Base-by-base conservation (phyloP, 2,888 invertebrate genomes). In the Sclerodermus sp. region DNA sequence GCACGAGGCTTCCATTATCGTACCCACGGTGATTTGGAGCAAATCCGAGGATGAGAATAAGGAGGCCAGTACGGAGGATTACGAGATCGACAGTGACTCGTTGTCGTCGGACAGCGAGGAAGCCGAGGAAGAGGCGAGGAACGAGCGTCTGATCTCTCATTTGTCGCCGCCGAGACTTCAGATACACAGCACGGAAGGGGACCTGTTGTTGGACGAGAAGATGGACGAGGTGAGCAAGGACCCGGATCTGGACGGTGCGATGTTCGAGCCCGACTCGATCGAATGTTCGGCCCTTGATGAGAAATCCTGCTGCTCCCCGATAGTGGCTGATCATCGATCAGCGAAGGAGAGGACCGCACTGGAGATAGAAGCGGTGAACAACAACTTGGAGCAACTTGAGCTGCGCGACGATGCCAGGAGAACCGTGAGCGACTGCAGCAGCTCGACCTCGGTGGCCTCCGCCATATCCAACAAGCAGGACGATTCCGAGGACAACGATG, bases 181-280 rank as follows among this genome's bases (percentile, higher is more conserved):
- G 75, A 85, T 90, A 9, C 88, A 88, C 69, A 86, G 88, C 60
- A 87, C 84, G 43, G 85, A 85, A 34, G 89, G 88, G 0, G 85
- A 87, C 56, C 73, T 88, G 9, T 82, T 88, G 74, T 83, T 75
- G 37, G 79, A 79, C 47, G 77, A 74, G 6, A 60, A 61, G 34
- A 54, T 55, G 1, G 67, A 67, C 12, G 67, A 58, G 9, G 57
- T 57, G n/a, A 4, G 34, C 12, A 13, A 12, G 34, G 12, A 52
- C n/a, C 45, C 34, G 1, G 53, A 58, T 1, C n/a, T n/a, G n/a
- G 57, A 60, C 15, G 48, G 46, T 31, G 42, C 52, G 16, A 67
- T 61, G 1, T 77, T 77, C 30, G 77, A 78, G 43, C 76, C 77
- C 1, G 78, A 77, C 49, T 78, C 78, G 1, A 77, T 77, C 36